A percentile compares a stretch with the other conserved stretches of the same genome.
phyloP scores from a whole-genome alignment of 2,888 invertebrate genomes.

The Cerastis leucographa region DNA sequence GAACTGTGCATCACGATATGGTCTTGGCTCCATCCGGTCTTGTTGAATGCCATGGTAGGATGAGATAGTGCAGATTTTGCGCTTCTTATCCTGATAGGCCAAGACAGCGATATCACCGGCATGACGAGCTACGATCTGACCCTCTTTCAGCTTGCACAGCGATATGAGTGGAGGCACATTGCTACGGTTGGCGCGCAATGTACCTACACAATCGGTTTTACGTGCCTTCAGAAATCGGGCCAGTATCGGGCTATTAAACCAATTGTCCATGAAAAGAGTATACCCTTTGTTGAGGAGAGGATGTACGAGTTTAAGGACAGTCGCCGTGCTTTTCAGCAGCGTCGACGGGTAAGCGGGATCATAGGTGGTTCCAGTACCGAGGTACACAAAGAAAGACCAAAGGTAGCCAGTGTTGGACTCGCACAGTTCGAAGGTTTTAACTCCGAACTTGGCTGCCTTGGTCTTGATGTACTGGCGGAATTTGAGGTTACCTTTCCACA shows the following conservation, averaged over 20 bases:
- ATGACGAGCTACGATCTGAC: conserved; percentile 5
- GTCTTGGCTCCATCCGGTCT: neutral
- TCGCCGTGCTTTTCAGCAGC: neutral
- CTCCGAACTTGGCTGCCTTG: neutral
- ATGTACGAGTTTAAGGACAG: neutral
- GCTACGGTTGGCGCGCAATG: neutral
- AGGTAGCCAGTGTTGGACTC: neutral
- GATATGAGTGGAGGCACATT: neutral
- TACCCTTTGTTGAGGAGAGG: neutral
- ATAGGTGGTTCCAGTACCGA: neutral
- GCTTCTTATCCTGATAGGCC: neutral
- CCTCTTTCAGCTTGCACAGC: neutral
- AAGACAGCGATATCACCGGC: neutral
- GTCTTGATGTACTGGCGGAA: neutral
- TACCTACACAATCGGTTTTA: conserved; percentile 5
- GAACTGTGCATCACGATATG: neutral
- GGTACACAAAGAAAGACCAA: neutral
- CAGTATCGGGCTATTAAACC: conserved; percentile 4
- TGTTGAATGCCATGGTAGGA: conserved; percentile 8
- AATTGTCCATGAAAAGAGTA: conserved; percentile 4
- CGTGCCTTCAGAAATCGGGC: neutral
- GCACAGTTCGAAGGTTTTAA: conserved; percentile 2
- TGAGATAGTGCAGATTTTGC: neutral
- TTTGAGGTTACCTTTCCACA: neutral
- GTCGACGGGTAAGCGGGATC: neutral